Percentiles rank a stretch among this genome's conserved stretches.
These are phyloP conservation scores for rat (Rattus norvegicus) DNA, from an alignment of 2,113 vertebrate species.

Conservation along the genomic window DNA sequence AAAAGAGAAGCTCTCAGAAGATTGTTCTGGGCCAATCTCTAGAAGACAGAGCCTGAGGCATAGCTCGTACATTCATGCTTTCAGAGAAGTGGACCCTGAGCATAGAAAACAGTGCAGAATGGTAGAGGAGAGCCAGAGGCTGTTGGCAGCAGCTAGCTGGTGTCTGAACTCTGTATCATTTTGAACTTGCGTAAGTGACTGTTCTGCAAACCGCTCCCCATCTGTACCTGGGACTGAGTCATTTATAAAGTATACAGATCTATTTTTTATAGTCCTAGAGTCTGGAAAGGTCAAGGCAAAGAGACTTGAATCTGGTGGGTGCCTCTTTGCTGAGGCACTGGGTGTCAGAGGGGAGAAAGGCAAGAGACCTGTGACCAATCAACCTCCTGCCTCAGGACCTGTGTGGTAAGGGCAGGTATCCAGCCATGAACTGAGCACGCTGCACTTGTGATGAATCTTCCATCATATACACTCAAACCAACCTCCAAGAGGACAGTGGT, in stretches of 20 bases:
- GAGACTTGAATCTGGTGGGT: background rate
- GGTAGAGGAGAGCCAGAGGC: background rate
- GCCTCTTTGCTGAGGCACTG: background rate
- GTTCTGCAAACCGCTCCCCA: background rate
- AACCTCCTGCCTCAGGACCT: background rate
- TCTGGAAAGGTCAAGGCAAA: background rate
- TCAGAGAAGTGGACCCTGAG: background rate
- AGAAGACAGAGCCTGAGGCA: constrained; percentile 29
- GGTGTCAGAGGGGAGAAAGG: background rate
- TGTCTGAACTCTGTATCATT: background rate
- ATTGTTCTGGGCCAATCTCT: constrained; percentile 13
- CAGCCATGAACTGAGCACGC: background rate
- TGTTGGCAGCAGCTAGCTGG: background rate
- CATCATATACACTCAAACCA: background rate
- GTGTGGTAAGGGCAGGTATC: background rate
- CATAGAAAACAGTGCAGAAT: background rate
- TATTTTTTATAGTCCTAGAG: background rate
- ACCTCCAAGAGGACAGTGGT: background rate
- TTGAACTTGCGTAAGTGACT: background rate
- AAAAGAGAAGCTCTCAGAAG: background rate
- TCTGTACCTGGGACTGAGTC: background rate
- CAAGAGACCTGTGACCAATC: background rate
- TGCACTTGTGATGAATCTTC: background rate
- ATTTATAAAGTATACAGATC: background rate
- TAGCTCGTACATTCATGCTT: background rate